Evolutionary conservation across 2,888 invertebrate genomes (phyloP), one percentile per base, ranked within the genome.

Genomic region (Zygothrica quintamaculata): DNA sequence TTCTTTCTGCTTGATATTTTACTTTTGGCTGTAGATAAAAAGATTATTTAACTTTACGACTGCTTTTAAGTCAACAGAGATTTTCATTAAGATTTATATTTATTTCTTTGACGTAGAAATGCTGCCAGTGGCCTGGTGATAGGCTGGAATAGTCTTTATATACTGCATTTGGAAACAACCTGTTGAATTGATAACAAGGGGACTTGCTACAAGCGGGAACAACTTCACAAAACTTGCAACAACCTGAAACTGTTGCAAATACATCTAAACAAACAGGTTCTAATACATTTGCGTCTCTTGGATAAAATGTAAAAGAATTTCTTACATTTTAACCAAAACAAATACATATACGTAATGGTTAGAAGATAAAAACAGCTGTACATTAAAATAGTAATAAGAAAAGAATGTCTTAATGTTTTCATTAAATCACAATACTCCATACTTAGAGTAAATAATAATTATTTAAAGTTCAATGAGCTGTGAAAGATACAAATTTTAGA

Each of bases 261-360:
- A 42, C 37, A 40, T n/a, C 16, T 50, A 15, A 55, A 1, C 36
- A 77, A 76, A 76, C 77, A 37, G 75, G 75, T 76, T 76, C 67
- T 53, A 73, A 62, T 42, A 12, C 11, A 25, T 34, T 15, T 16
- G 52, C 46, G 55, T 39, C 48, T 22, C 57, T 48, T 37, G 33
- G 39, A 50, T 42, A 40, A 18, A 18, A n/a, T n/a, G n/a, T n/a
- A 37, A 37, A 65, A 42, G 50, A 59, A 47, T 59, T 50, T 44
- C n/a, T 48, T 16, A 44, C 18, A 11, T 50, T 25, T 15, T 6
- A 43, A 33, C 36, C 18, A 22, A 22, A 5, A 2, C 18, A 22
- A 22, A 22, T n/a, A n/a, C n/a, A n/a, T n/a, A n/a, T n/a, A n/a
- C n/a, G n/a, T n/a, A n/a, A n/a, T n/a, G n/a, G n/a, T n/a, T n/a